Conservation (phyloP, 2,888 invertebrate species). For the Balanococcus diminutus region DNA sequence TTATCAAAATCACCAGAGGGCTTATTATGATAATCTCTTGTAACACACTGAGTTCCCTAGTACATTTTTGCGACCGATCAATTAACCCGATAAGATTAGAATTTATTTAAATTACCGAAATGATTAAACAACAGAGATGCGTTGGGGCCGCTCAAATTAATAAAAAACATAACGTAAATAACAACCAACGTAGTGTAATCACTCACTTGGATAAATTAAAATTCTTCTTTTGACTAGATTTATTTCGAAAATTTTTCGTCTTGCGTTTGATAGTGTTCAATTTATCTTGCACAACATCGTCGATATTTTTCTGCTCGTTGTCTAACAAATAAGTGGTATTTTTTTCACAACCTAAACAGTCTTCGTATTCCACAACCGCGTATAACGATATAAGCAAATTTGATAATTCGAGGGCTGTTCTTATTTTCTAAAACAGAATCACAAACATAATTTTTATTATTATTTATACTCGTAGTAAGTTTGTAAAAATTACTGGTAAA, state of each 20-base stretch:
- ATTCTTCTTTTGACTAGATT: constrained; percentile 37
- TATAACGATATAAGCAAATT: constrained; percentile 48
- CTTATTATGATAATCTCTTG: too few species aligned
- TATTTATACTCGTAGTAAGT: too few species aligned
- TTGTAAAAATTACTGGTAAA: too few species aligned
- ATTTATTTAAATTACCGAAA: background rate
- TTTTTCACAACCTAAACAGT: constrained; percentile 35
- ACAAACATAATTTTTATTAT: background rate
- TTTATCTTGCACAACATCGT: constrained; percentile 49
- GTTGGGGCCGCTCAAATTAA: background rate
- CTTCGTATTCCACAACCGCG: constrained; percentile 47
- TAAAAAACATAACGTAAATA: background rate
- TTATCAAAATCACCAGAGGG: background rate
- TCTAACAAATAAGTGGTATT: constrained; percentile 25
- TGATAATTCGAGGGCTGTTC: constrained; percentile 32
- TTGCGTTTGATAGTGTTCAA: constrained; percentile 44
- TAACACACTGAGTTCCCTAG: too few species aligned
- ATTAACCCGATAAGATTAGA: background rate
- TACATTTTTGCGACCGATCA: background rate
- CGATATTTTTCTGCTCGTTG: constrained; percentile 33
- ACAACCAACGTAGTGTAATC: background rate
- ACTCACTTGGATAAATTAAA: constrained; percentile 29
- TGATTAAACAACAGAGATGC: background rate
- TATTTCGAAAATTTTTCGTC: constrained; percentile 29
- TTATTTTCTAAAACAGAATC: constrained; percentile 20